These are phyloP conservation scores for Euura lappo DNA, from an alignment of 1,140 invertebrate genomes.

Conservation along the genomic window DNA sequence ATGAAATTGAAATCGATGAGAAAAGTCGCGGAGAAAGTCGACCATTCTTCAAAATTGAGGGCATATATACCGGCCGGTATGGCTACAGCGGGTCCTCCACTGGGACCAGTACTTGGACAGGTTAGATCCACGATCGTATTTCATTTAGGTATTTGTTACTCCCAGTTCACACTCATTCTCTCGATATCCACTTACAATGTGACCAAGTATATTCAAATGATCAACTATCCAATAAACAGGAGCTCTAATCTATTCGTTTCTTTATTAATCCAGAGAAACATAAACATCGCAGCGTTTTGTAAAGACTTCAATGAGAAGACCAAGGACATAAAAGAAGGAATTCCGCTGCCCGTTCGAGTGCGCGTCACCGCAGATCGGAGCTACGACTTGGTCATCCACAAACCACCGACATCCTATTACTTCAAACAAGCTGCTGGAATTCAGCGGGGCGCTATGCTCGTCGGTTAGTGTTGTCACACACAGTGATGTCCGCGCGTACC, in stretches of 20 bases:
- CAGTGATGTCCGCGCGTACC: too few species aligned
- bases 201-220: too few species aligned
- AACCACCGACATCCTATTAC: constrained; percentile 86
- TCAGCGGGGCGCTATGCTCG: constrained; percentile 79
- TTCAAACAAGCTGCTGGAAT: constrained; percentile 95
- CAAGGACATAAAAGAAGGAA: constrained; percentile 89
- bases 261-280: constrained; percentile 74
- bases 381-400: constrained; percentile 83
- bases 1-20: constrained; percentile 70
- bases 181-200: too few species aligned
- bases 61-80: constrained; percentile 86
- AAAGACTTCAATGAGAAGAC: constrained; percentile 99
- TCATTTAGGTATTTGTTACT: too few species aligned
- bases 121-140: constrained; percentile 57
- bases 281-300: constrained; percentile 96
- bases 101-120: constrained; percentile 92
- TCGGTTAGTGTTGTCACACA: constrained; percentile 61
- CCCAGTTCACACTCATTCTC: too few species aligned
- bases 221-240: too few species aligned
- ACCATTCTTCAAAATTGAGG: constrained; percentile 74
- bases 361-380: constrained; percentile 87
- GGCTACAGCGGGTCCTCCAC: constrained; percentile 84
- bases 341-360: constrained; percentile 85
- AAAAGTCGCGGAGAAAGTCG: constrained; percentile 74
- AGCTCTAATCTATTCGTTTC: constrained; percentile 11